Evolutionary conservation across 2,888 invertebrate genomes (phyloP), one percentile per base, ranked within the genome.

Genomic region (Leucoma salicis): DNA sequence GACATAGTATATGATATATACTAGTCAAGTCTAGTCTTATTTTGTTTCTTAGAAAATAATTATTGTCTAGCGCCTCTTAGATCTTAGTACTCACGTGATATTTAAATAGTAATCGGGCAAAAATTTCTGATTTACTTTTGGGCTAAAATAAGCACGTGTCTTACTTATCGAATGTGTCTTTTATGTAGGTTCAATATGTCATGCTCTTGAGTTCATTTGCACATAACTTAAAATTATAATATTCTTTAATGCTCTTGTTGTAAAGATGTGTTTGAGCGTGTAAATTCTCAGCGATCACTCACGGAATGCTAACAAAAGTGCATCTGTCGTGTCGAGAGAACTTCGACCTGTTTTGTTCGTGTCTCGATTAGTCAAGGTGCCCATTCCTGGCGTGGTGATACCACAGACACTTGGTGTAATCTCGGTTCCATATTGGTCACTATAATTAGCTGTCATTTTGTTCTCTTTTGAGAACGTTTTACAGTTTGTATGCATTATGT

Each of bases 341-440:
- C 67, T 68, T 57, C 65, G 71, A 66, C 73, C 77, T 66, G 74
- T 76, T 74, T 76, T 65, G 57, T 66, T 57, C 66, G 64, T 35
- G 69, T 64, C 48, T 59, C 73, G 74, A 87, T 88, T 88, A 87
- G 85, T 87, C 82, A 84, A 81, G 84, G 79, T 77, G 66, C 69
- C 81, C 80, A 78, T 82, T 79, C 78, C 66, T 65, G 74, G 64
- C 60, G 55, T 57, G 61, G 78, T 74, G 71, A 83, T 77, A 80
- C 73, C 57, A 58, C 63, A 67, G 70, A 67, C 81, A 74, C 74
- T 75, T 64, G 65, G 71, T 75, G 71, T 78, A 78, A 85, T 84
- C 79, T 78, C 61, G 57, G 62, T 60, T 51, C 86, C 86, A 69
- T 84, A 74, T 84, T 77, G 67, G 83, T 73, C 66, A 63, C 62